Base-by-base conservation (phyloP, 2,113 vertebrate species). In the Entelurus aequoreus region DNA sequence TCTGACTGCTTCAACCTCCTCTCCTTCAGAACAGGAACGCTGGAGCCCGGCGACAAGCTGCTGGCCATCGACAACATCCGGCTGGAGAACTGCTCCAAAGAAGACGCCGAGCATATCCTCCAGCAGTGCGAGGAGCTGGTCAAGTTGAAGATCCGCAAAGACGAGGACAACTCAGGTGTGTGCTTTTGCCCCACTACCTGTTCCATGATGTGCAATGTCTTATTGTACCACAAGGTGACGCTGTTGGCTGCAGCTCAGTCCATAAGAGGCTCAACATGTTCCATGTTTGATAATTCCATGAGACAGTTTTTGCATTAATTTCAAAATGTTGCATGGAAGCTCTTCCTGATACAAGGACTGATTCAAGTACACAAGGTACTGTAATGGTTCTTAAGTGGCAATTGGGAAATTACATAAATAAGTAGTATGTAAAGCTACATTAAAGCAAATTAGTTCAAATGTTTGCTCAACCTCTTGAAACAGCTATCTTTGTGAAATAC, bases 151-250 rank as follows among this genome's bases (percentile, higher is more conserved):
- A 93, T 99, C 71, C 93, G 94, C 62, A 99, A 99, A 72, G 95
- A 99, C 14, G 96, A 99, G 73, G 96, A 99, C 90, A 97, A 98
- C 87, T 99, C 96, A 2, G 96, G 96, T 97, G 53, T 5, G 48
- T 52, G 48, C 15, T 28, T 28, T 28, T 28, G 28, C 28, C 28
- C 28, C 28, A 2, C 28, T 28, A 28, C 28, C 28, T 28, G 28
- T 28, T 28, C 28, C 28, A 28, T 28, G 28, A 3, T 28, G 5
- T 54, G 14, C 35, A 54, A 8, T 37, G 5, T 0, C 36, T 5
- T n/a, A 0, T 28, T 11, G 28, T n/a, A 8, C 73, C 86, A 84
- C 68, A 8, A 2, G 62, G 55, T 60, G 82, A 48, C 2, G 60
- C 9, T 78, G 62, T 71, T 68, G 57, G 60, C 63, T 54, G 13